Percentiles rank a stretch among this genome's conserved stretches.
These are phyloP conservation scores for Ernsta delagoae DNA, from an alignment of 2,888 invertebrate species.

Conservation along the genomic window DNA sequence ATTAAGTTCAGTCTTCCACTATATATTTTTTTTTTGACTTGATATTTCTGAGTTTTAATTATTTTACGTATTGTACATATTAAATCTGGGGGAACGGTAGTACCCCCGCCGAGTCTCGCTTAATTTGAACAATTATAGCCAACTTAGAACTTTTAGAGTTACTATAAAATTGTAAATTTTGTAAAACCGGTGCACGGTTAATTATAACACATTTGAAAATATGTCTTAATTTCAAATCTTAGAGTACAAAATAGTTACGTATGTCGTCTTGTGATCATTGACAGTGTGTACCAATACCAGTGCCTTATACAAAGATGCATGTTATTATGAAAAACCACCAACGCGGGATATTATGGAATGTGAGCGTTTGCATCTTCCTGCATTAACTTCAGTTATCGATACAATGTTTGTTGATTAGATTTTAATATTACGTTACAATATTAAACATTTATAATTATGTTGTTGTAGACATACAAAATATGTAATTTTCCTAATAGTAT, in stretches of 20 bases:
- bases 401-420: slow-evolving; percentile 35
- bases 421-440: slow-evolving; percentile 39
- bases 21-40: no score
- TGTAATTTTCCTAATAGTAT: neutral
- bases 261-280: slow-evolving; percentile 23
- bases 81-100: no score
- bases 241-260: slow-evolving; percentile 36
- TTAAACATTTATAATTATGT: slow-evolving; percentile 4
- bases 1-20: no score
- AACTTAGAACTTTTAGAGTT: no score
- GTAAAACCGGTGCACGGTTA: neutral
- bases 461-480: neutral
- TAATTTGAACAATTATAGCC: no score
- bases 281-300: slow-evolving; percentile 53
- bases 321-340: slow-evolving; percentile 33
- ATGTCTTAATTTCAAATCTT: no score
- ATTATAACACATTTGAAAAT: no score
- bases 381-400: slow-evolving; percentile 8
- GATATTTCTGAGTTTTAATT: no score
- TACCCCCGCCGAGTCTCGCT: no score
- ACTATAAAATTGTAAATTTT: neutral
- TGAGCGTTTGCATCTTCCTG: neutral
- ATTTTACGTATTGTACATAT: no score
- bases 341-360: neutral
- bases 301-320: slow-evolving; percentile 59